phyloP scores from a whole-genome alignment of 2,888 invertebrate species.

The Polyommatus iphigenia region DNA sequence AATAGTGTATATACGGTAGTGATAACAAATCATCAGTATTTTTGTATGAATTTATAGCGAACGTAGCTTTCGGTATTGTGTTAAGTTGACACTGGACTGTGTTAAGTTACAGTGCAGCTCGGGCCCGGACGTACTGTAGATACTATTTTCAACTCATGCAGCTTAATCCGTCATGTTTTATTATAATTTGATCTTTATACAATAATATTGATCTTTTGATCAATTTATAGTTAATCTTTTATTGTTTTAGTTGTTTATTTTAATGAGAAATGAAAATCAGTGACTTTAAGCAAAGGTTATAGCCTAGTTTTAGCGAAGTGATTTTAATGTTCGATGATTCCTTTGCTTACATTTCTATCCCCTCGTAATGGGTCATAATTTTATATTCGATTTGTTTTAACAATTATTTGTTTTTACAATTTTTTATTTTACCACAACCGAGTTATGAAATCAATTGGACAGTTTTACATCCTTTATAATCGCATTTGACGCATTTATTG shows the following conservation, averaged over 20 bases:
- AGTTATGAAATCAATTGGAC: slow-evolving; percentile 24
- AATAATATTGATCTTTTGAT: neutral
- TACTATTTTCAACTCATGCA: neutral
- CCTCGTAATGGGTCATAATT: neutral
- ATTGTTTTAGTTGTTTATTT: neutral
- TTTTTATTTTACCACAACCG: neutral
- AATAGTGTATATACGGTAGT: slow-evolving; percentile 17
- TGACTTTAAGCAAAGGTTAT: neutral
- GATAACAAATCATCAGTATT: slow-evolving; percentile 53
- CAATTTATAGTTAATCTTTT: neutral
- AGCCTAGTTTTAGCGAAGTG: neutral
- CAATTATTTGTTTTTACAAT: neutral
- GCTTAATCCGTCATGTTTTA: neutral
- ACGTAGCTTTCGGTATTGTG: slow-evolving; percentile 46
- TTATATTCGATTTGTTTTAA: neutral
- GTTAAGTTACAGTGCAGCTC: neutral
- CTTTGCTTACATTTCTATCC: neutral
- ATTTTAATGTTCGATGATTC: neutral
- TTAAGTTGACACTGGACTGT: neutral
- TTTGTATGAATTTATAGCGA: slow-evolving; percentile 55
- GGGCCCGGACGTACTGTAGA: neutral
- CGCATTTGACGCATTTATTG: slow-evolving; percentile 30
- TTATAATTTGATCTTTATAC: neutral
- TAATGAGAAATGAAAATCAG: neutral
- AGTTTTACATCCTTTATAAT: slow-evolving; percentile 15